Evolutionary conservation across 2,888 invertebrate species (phyloP).

Genomic region (Rhagophthalmus giganteus): DNA sequence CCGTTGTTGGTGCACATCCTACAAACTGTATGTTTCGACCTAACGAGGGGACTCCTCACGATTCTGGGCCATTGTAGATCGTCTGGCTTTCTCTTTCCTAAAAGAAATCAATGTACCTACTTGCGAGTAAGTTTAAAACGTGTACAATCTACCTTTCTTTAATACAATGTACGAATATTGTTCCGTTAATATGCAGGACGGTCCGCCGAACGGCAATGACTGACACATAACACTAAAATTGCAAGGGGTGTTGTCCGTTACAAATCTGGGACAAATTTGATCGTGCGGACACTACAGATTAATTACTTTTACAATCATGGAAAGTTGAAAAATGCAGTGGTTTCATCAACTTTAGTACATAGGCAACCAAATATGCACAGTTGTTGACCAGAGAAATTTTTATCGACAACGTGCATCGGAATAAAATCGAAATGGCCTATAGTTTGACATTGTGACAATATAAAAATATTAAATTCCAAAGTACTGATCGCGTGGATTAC

Average conservation of each 20-base stretch:
- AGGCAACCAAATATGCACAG: no score
- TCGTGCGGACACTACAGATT: constrained; percentile 79
- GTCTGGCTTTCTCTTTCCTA: constrained; percentile 55
- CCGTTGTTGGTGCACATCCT: constrained; percentile 76
- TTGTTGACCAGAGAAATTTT: no score
- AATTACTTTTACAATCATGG: no score
- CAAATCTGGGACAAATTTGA: constrained; percentile 71
- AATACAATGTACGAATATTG: constrained; percentile 80
- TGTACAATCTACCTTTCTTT: constrained; percentile 70
- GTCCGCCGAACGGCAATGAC: constrained; percentile 59
- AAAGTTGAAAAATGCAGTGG: no score
- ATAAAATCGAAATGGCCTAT: no score
- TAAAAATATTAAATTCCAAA: no score
- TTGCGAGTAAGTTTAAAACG: no score
- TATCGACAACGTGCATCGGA: no score
- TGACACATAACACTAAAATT: constrained; percentile 72
- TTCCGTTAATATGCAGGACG: constrained; percentile 58
- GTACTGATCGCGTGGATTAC: no score
- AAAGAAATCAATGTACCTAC: constrained; percentile 1
- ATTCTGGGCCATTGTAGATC: constrained; percentile 78
- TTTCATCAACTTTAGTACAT: no score
- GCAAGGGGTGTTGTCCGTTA: constrained; percentile 70
- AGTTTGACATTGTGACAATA: no score
- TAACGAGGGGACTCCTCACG: constrained; percentile 69
- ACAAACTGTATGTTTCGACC: constrained; percentile 76